Evolutionary conservation across 64 coral and sea anemone genomes (phyloP).

Genomic region (Anthopleura sola): DNA sequence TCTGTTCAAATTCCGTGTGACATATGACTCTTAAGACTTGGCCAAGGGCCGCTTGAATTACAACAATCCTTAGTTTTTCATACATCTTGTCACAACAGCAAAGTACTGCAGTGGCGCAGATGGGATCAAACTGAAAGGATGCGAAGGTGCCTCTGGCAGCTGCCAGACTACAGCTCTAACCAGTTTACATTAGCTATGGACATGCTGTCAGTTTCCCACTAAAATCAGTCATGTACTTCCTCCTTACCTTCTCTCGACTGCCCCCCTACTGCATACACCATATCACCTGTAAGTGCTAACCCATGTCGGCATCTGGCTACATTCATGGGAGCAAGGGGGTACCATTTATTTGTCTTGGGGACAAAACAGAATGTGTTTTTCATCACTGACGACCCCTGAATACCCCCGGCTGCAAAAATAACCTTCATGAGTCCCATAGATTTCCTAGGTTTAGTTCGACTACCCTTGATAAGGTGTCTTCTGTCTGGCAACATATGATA

Average conservation of each 20-base stretch:
- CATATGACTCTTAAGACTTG: too few species aligned
- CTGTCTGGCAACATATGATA: constrained; percentile 96
- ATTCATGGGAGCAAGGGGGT: constrained; percentile 72
- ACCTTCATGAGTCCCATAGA: constrained; percentile 96
- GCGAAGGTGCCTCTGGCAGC: too few species aligned
- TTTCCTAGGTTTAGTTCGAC: constrained; percentile 83
- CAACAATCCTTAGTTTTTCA: too few species aligned
- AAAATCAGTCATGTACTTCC: too few species aligned
- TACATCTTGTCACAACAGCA: too few species aligned
- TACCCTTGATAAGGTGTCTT: constrained; percentile 89
- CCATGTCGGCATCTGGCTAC: constrained; percentile 89
- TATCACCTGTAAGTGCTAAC: constrained; percentile 88
- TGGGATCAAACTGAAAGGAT: too few species aligned
- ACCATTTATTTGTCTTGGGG: constrained; percentile 82
- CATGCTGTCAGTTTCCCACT: background rate
- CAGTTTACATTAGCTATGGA: too few species aligned
- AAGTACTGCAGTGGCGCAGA: too few species aligned
- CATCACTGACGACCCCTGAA: constrained; percentile 81
- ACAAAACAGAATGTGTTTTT: constrained; percentile 89
- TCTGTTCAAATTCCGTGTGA: too few species aligned
- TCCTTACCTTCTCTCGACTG: constrained; percentile 91
- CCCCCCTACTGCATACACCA: constrained; percentile 98
- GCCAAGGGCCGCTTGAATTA: too few species aligned
- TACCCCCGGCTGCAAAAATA: constrained; percentile 93
- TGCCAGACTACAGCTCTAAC: too few species aligned